Evolutionary conservation across 1,140 invertebrate species (phyloP), one percentile per base, ranked within the genome.

Genomic region (Caenorhabditis inopinata): DNA sequence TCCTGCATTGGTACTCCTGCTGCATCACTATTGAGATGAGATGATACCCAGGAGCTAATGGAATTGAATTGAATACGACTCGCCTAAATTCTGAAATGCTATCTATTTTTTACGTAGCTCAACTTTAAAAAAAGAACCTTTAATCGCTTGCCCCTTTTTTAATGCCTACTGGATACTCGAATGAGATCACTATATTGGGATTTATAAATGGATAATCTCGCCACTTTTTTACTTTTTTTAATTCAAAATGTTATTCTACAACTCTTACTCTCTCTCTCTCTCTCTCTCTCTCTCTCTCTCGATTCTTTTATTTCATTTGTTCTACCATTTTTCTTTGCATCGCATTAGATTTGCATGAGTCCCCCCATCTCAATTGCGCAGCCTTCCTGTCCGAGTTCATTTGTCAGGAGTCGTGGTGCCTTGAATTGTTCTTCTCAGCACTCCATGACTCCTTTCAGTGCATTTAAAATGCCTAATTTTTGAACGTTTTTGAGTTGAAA

Each of bases 401-500:
- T 68, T 68, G 58, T 68, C 58, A 68, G 49, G 49, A 27, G 16
- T 12, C 9, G 48, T 6, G 5, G 11, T 18, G 51, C n/a, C n/a
- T n/a, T 42, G 14, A 14, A 42, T 5, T 42, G 6, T 42, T 5
- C 14, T 5, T 42, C 38, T 42, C 5, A 42, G 38, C 38, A 7
- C 38, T 42, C n/a, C n/a, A n/a, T n/a, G n/a, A n/a, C n/a, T n/a
- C n/a, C 14, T 42, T 42, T 14, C 38, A 42, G 38, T 42, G 14
- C 32, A 32, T 68, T 38, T 11, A n/a, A 38, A n/a, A 68, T 68
- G 21, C 58, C 32, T 68, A 68, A 68, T 68, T 16, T 68, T 68
- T 68, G 58, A 68, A 68, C 58, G 38, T 32, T 68, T 68, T 68
- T 68, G 32, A 68, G 32, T 68, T n/a, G 58, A 68, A 68, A 68